Base-by-base conservation (phyloP, 2,888 invertebrate genomes). In the Calameuta pallipes region DNA sequence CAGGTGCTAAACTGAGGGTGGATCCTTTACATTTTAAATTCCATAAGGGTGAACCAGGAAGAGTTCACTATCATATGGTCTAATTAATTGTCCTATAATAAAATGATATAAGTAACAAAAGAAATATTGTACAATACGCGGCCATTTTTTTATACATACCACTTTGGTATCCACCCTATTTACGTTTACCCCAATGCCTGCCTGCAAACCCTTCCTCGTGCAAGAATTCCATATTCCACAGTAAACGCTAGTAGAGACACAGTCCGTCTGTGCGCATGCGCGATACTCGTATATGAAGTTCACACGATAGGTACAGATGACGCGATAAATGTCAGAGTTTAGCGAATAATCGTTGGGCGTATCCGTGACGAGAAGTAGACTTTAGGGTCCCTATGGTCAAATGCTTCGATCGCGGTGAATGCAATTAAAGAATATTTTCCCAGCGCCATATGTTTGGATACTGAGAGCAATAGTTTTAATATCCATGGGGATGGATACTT, bases 1-100 rank as follows among this genome's bases (percentile, higher is more conserved):
- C 87, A 84, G 84, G 83, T 85, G 86, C 70, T 85, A 84, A 87
- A 84, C 76, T 82, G 78, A 76, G 86, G 87, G 83, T 83, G 56
- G 56, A 56, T 56, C 56, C 56, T 56, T 56, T 56, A 56, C 56
- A 56, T 56, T 23, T 56, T 9, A 56, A 56, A 56, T 56, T 56
- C 56, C 56, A 56, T 56, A 23, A 56, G 56, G 56, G 56, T 56
- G 23, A 56, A 56, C 56, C 56, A 56, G 56, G 56, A 56, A 56
- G 56, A 56, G 56, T 56, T 56, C 23, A 23, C 56, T 56, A 56
- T 56, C 56, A 56, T 23, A 56, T 56, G 23, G 23, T 56, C 56
- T 56, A 56, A 56, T 56, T 56, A 56, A 56, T 23, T 56, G 9
- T 23, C 56, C 23, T 15, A 56, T 56, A 56, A 56, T 23, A 56